Percentiles rank a stretch among this genome's conserved stretches.
Evolutionary conservation across 2,888 invertebrate species (phyloP).

Genomic region (Cheilosia vulpina): DNA sequence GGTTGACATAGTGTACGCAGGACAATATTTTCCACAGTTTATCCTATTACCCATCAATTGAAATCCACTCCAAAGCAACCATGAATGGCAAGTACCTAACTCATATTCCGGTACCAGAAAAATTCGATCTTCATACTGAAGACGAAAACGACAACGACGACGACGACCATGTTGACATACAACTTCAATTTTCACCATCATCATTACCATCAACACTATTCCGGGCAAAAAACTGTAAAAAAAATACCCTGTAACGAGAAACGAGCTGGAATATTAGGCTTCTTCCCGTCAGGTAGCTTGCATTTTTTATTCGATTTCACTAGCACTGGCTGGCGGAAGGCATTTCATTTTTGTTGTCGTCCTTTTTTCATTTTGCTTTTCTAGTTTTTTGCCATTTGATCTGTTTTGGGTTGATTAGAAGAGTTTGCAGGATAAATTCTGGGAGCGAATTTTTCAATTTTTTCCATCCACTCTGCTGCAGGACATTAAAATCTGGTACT

Average conservation of each 20-base stretch:
- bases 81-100: slow-evolving; percentile 17
- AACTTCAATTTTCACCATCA: slow-evolving; percentile 33
- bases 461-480: slow-evolving; percentile 50
- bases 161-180: slow-evolving; percentile 14
- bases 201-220: slow-evolving; percentile 25
- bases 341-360: background rate
- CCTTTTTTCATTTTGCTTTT: background rate
- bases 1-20: background rate
- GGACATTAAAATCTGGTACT: slow-evolving; percentile 57
- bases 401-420: slow-evolving; percentile 33
- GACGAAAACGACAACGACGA: background rate
- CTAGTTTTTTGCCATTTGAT: slow-evolving; percentile 20
- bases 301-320: slow-evolving; percentile 15
- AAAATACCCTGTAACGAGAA: slow-evolving; percentile 2
- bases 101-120: slow-evolving; percentile 14
- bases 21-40: background rate
- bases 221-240: background rate
- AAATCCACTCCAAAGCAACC: slow-evolving; percentile 10
- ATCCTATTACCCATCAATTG: background rate
- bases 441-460: slow-evolving; percentile 68
- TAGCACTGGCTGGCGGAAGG: slow-evolving; percentile 8
- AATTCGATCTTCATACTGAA: slow-evolving; percentile 21
- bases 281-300: slow-evolving; percentile 30
- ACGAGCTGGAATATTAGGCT: slow-evolving; percentile 7
- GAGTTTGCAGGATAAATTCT: slow-evolving; percentile 54